A percentile compares a stretch with the other conserved stretches of the same genome.
Conservation (phyloP, 2,113 vertebrate species). For the Centrocercus urophasianus region DNA sequence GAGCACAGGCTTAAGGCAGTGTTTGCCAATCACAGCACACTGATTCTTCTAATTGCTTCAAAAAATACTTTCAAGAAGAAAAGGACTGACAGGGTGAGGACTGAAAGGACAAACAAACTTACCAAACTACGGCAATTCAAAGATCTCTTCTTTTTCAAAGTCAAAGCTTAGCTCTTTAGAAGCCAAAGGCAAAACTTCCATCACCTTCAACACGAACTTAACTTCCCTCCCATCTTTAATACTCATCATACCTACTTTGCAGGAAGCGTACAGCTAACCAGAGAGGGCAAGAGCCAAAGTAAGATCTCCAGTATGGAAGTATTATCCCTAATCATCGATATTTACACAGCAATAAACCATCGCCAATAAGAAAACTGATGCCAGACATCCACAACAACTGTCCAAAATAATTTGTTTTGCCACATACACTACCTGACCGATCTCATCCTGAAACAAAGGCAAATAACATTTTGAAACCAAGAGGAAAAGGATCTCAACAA, state of each 20-base stretch:
- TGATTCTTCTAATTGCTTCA: not conserved
- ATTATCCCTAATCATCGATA: not conserved
- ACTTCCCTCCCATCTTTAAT: not conserved
- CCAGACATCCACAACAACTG: not conserved
- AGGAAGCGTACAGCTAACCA: not conserved
- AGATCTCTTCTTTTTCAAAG: not conserved
- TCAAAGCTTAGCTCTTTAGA: not conserved
- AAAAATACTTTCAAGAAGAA: not conserved
- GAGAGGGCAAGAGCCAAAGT: not conserved
- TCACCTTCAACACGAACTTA: accelerated
- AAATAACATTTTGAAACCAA: not conserved
- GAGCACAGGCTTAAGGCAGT: not conserved
- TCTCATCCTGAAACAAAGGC: not conserved
- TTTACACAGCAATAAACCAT: not conserved
- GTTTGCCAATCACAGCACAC: accelerated
- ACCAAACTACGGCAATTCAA: not conserved
- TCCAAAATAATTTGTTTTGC: not conserved
- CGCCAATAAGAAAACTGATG: not conserved
- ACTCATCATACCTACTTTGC: not conserved
- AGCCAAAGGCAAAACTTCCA: not conserved
- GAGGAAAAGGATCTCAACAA: constrained; percentile 13
- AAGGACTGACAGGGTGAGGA: not conserved
- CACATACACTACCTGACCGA: not conserved
- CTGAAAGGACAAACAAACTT: not conserved
- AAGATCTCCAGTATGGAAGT: not conserved